Percentiles rank a stretch among this genome's conserved stretches.
Conservation (phyloP, 2,888 invertebrate genomes). For the Lasioglossum figueresi region DNA sequence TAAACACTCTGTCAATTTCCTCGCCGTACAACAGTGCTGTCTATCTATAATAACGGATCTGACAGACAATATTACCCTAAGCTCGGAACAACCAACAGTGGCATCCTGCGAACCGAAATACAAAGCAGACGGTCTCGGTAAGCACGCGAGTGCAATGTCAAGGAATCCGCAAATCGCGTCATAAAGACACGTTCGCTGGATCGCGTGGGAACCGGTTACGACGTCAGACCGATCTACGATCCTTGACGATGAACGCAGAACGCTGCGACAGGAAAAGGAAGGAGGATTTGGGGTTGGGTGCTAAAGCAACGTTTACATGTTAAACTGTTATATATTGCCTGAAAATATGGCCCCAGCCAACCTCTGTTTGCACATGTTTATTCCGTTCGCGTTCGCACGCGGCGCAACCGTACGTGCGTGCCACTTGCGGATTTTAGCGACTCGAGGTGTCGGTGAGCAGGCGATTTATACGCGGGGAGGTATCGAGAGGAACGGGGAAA, state of each 20-base stretch:
- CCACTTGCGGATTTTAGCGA: conserved; percentile 15
- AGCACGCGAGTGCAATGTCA: background rate
- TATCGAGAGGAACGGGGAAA: background rate
- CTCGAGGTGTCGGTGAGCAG: background rate
- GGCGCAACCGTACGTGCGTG: conserved; percentile 31
- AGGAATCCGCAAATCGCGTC: background rate
- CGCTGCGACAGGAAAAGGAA: background rate
- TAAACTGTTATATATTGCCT: conserved; percentile 68
- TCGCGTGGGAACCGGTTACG: background rate
- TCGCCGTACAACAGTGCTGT: background rate
- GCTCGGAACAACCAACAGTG: background rate
- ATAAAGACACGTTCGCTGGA: background rate
- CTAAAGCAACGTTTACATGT: conserved; percentile 62
- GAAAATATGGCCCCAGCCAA: conserved; percentile 64
- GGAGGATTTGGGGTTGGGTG: background rate
- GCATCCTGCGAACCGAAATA: background rate
- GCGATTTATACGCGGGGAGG: conserved; percentile 9
- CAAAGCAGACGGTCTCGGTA: background rate
- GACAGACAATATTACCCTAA: background rate
- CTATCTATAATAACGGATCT: background rate
- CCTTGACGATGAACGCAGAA: background rate
- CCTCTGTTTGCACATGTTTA: conserved; percentile 31
- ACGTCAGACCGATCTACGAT: background rate
- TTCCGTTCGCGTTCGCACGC: conserved; percentile 36
- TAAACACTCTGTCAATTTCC: background rate